Evolutionary conservation across 2,113 vertebrate species (phyloP).

Genomic region (Limnothrissa miodon): DNA sequence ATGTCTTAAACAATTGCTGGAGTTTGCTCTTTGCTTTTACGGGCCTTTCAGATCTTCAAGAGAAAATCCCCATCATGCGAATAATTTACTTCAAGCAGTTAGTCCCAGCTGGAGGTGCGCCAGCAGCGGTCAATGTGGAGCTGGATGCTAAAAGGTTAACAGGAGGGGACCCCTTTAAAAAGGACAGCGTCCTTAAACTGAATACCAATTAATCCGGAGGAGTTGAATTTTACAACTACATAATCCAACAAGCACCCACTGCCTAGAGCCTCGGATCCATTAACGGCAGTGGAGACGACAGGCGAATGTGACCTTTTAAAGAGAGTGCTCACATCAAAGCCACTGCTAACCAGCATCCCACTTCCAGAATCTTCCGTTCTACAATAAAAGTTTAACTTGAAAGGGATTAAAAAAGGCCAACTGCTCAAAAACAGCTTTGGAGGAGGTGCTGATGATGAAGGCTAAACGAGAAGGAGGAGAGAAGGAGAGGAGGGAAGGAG

Average conservation of each 20-base stretch:
- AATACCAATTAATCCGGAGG: conserved; percentile 36
- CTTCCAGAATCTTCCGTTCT: conserved; percentile 45
- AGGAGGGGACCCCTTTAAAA: conserved; percentile 7
- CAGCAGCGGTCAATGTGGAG: not conserved
- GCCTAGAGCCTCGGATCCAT: conserved; percentile 48
- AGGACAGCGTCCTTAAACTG: conserved; percentile 34
- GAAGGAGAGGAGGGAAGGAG: conserved; percentile 24
- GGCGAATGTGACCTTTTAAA: conserved; percentile 43
- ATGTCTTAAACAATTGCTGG: not conserved
- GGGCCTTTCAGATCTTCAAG: conserved; percentile 24
- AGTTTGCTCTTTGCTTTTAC: not conserved
- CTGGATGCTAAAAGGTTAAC: conserved; percentile 6
- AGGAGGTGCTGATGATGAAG: conserved; percentile 2
- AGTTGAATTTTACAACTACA: conserved; percentile 39
- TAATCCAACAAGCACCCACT: conserved; percentile 45
- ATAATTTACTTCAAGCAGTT: conserved; percentile 8
- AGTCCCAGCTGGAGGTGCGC: conserved; percentile 34
- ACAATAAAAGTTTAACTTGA: conserved; percentile 45
- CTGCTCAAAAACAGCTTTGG: conserved; percentile 51
- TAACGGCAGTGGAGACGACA: conserved; percentile 42
- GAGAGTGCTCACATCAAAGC: conserved; percentile 58
- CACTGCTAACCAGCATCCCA: conserved; percentile 45
- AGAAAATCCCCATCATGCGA: conserved; percentile 26
- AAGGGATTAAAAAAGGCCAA: conserved; percentile 51
- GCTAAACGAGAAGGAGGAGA: conserved; percentile 36